phyloP scores from a whole-genome alignment of 1,140 invertebrate genomes.

The Portunus trituberculatus region DNA sequence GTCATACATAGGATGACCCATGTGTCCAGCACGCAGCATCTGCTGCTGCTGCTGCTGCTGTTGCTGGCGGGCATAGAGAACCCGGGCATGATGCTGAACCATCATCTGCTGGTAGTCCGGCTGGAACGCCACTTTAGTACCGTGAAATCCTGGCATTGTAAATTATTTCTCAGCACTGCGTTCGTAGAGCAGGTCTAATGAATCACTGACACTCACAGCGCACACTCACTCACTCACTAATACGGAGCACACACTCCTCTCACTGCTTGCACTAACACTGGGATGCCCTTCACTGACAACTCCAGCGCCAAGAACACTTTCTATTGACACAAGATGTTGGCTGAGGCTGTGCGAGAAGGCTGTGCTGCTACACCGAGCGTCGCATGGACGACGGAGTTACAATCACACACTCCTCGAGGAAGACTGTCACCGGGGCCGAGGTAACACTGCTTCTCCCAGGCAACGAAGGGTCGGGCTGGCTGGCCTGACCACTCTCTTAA shows the following conservation, averaged over 20 bases:
- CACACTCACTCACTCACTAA: slow-evolving; percentile 1
- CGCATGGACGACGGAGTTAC: slow-evolving; percentile 23
- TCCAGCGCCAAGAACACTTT: slow-evolving; percentile 54
- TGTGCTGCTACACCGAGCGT: slow-evolving; percentile 47
- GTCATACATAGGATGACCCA: slow-evolving; percentile 64
- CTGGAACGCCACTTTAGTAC: slow-evolving; percentile 61
- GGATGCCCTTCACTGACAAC: slow-evolving; percentile 46
- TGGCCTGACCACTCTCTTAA: slow-evolving; percentile 56
- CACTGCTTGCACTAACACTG: slow-evolving; percentile 65
- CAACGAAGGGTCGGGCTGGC: slow-evolving; percentile 42
- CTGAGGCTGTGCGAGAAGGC: slow-evolving; percentile 9
- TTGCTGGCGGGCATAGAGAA: slow-evolving; percentile 52
- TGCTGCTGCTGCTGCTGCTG: slow-evolving; percentile 50
- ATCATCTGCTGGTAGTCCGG: slow-evolving; percentile 65
- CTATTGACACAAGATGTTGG: slow-evolving; percentile 61
- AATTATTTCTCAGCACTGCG: neutral
- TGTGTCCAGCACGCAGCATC: slow-evolving; percentile 6
- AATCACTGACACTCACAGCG: slow-evolving; percentile 46
- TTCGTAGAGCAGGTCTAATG: neutral
- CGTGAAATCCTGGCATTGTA: slow-evolving; percentile 75
- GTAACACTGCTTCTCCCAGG: slow-evolving; percentile 31
- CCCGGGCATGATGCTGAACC: slow-evolving; percentile 52
- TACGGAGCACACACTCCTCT: slow-evolving; percentile 39
- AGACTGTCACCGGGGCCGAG: slow-evolving; percentile 29
- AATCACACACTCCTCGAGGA: slow-evolving; percentile 41